Base-by-base conservation (phyloP, 2,888 invertebrate genomes). In the Iselma pallidipennis region DNA sequence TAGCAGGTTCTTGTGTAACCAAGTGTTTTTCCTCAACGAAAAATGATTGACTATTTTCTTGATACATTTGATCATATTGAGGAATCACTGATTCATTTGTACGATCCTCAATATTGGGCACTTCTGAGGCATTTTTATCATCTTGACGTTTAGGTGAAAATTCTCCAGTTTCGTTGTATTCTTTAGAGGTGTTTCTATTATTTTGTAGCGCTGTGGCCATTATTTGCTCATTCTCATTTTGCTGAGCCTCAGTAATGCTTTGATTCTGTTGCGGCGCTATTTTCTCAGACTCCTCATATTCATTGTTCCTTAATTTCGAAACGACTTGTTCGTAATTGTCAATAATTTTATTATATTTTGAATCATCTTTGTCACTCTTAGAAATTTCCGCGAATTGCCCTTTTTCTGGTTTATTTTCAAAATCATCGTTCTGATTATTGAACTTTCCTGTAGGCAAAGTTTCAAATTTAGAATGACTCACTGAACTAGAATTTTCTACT, bases 201-300 rank as follows among this genome's bases (percentile, higher is more conserved):
- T n/a, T n/a, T n/a, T n/a, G n/a, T n/a, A n/a, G n/a, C n/a, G n/a
- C n/a, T n/a, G n/a, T n/a, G n/a, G n/a, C n/a, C n/a, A n/a, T n/a
- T n/a, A n/a, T n/a, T n/a, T 55, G 60, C 10, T 45, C 58, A 58
- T 55, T 58, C 59, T 61, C 61, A 31, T 58, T 49, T 52, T 58
- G 21, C 2, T 31, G 29, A 49, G 14, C 6, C 12, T 49, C 6
- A 29, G 1, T 29, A 29, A 29, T 29, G 1, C 2, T 12, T 12
- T 29, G 12, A 12, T 12, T 4, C 2, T 29, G n/a, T n/a, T n/a
- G n/a, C n/a, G n/a, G n/a, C n/a, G n/a, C 12, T 12, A 29, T 29
- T 2, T 12, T 29, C 4, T 29, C 12, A 29, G 10, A 3, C 12
- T 33, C 4, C 9, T 33, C 33, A 33, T 14, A 4, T n/a, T n/a